Conservation (phyloP, 2,797 vertebrate species). For the Prunella strophiata region DNA sequence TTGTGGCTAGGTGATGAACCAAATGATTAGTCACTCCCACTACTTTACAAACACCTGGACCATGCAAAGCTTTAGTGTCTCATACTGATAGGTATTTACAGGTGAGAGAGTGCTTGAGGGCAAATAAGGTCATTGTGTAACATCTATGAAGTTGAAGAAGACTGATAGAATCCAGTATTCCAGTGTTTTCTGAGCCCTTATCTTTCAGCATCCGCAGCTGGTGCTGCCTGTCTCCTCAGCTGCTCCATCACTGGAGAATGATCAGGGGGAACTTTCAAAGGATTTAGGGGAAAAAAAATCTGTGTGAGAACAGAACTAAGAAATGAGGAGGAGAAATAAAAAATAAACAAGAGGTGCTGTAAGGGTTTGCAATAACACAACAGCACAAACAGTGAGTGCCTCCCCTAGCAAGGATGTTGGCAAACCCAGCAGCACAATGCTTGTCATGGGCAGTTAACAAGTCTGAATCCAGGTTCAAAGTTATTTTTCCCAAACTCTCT, state of each 20-base stretch:
- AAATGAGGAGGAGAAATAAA: not conserved
- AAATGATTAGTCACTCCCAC: not conserved
- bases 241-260: not conserved
- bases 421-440: not conserved
- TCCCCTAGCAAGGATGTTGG: accelerated
- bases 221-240: not conserved
- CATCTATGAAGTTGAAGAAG: not conserved
- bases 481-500: not conserved
- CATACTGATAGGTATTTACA: not conserved
- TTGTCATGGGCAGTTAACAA: accelerated
- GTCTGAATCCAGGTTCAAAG: not conserved
- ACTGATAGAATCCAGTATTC: accelerated
- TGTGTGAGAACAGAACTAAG: not conserved
- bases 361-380: not conserved
- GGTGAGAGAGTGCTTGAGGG: not conserved
- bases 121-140: not conserved
- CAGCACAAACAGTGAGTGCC: not conserved
- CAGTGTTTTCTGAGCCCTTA: not conserved
- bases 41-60: not conserved
- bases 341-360: not conserved
- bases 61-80: not conserved
- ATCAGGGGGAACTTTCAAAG: not conserved
- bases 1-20: not conserved
- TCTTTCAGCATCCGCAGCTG: not conserved
- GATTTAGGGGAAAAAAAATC: not conserved